phyloP scores from a whole-genome alignment of 2,113 vertebrate species.

The Hydropotes inermis region DNA sequence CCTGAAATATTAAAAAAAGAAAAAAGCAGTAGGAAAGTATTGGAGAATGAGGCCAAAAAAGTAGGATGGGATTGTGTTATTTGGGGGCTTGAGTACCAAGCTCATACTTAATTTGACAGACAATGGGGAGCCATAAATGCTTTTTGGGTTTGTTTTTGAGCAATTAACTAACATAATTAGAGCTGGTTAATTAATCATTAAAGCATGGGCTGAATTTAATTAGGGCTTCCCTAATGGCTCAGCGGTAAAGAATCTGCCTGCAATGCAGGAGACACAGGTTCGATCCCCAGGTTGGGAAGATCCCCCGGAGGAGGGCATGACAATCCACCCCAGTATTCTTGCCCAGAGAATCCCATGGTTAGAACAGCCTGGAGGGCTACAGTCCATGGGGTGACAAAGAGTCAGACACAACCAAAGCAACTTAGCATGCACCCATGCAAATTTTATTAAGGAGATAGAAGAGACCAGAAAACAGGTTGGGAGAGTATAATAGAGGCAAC shows the following conservation, averaged over 20 bases:
- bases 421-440: background rate
- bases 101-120: constrained; percentile 26
- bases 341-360: background rate
- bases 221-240: background rate
- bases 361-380: background rate
- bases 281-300: background rate
- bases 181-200: constrained; percentile 37
- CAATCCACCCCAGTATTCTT: background rate
- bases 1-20: background rate
- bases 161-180: constrained; percentile 47
- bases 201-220: background rate
- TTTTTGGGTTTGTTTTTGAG: background rate
- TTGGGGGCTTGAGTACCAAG: background rate
- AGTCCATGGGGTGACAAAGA: background rate
- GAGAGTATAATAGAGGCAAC: constrained; percentile 1
- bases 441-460: constrained; percentile 37
- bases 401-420: background rate
- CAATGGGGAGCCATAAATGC: background rate
- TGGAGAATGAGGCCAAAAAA: background rate
- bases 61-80: background rate
- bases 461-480: constrained; percentile 28
- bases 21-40: background rate
- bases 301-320: background rate
- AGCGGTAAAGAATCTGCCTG: background rate
- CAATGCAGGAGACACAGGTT: background rate